phyloP scores from a whole-genome alignment of 92 coral and sea anemone species.

The Porites evermanni region DNA sequence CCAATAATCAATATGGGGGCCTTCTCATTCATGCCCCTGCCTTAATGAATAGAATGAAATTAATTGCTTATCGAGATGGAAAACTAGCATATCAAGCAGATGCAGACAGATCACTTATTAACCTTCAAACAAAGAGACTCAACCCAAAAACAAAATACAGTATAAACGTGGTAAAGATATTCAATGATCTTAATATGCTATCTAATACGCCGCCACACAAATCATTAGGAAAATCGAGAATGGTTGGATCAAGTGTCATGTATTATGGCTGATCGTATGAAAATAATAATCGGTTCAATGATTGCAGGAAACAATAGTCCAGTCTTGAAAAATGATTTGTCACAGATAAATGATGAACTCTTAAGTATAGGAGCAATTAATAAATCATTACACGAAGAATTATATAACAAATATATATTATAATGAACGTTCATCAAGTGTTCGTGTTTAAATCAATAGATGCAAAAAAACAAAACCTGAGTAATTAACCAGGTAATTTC shows the following conservation, averaged over 20 bases:
- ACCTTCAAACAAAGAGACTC: not conserved
- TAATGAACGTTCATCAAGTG: not conserved
- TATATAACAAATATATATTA: not conserved
- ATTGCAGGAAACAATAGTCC: not conserved
- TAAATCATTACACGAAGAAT: not conserved
- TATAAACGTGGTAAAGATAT: not conserved
- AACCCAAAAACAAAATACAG: not conserved
- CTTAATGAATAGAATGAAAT: not conserved
- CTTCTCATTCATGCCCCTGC: not conserved
- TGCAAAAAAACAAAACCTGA: not conserved
- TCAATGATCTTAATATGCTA: not conserved
- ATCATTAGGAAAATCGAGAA: not conserved
- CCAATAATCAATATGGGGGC: not conserved
- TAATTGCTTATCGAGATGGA: not conserved
- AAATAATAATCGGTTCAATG: not conserved
- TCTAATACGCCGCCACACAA: not conserved
- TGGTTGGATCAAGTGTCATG: not conserved
- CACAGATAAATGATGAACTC: not conserved
- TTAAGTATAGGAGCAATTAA: not conserved
- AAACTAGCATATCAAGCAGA: not conserved
- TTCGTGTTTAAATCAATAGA: not conserved
- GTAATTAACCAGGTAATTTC: not conserved
- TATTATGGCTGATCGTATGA: not conserved
- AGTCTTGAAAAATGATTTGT: not conserved
- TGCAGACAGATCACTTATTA: not conserved